phyloP scores from a whole-genome alignment of 2,888 invertebrate genomes.

The Netelia inedita region DNA sequence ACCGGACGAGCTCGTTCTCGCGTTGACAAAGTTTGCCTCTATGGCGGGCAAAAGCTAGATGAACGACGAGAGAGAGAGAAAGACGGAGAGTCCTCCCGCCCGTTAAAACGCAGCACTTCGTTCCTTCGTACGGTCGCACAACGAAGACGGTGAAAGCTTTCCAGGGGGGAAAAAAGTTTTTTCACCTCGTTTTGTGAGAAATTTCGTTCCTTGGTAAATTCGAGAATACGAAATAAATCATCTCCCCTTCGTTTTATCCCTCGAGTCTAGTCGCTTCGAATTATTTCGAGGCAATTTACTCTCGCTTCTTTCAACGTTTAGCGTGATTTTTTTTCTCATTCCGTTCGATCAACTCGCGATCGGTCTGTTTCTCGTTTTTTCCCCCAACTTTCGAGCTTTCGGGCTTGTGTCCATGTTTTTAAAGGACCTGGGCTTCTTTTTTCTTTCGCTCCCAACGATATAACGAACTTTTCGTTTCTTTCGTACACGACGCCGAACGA shows the following conservation, averaged over 20 bases:
- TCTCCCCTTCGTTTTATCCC: too few species aligned
- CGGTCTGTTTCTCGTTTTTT: not conserved
- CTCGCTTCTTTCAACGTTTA: not conserved
- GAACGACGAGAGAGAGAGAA: slow-evolving; percentile 31
- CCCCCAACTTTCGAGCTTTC: not conserved
- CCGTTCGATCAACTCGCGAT: not conserved
- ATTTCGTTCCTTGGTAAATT: too few species aligned
- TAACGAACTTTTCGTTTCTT: not conserved
- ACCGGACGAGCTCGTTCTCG: not conserved
- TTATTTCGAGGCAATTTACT: not conserved
- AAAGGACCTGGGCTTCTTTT: not conserved
- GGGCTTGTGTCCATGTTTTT: not conserved
- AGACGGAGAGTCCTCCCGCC: slow-evolving; percentile 41
- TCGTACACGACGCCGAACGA: not conserved
- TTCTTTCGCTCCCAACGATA: not conserved
- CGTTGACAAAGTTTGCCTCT: slow-evolving; percentile 1
- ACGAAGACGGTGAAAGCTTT: slow-evolving; percentile 44
- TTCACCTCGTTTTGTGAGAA: not conserved
- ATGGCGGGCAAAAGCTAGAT: slow-evolving; percentile 42
- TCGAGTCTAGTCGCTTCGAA: not conserved
- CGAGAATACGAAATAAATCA: too few species aligned
- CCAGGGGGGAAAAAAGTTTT: slow-evolving; percentile 41
- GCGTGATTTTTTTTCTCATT: not conserved
- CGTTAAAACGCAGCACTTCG: slow-evolving; percentile 41
- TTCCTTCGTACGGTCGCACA: slow-evolving; percentile 18